Percentiles rank a stretch among this genome's conserved stretches.
phyloP scores from a whole-genome alignment of 2,113 vertebrate species.

The Macrotis lagotis region DNA sequence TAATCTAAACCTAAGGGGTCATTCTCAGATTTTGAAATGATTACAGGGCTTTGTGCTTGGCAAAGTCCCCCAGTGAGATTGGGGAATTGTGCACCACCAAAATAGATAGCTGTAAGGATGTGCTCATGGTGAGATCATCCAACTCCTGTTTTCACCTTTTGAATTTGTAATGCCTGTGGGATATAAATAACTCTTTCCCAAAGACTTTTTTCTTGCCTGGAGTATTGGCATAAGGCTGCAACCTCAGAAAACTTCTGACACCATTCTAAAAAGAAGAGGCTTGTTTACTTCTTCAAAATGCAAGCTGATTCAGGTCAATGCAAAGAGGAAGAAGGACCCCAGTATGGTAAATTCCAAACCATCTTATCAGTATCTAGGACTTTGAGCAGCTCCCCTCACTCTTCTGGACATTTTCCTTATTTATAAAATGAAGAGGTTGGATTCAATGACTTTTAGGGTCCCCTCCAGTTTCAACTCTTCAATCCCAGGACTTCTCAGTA shows the following conservation, averaged over 20 bases:
- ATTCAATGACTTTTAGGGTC: background rate
- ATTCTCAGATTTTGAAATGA: constrained; percentile 26
- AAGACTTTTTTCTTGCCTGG: constrained; percentile 41
- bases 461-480: background rate
- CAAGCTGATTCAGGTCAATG: background rate
- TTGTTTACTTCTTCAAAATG: constrained; percentile 44
- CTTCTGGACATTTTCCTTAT: background rate
- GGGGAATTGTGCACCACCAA: constrained; percentile 2
- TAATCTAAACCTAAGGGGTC: background rate
- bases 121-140: constrained; percentile 38
- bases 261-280: constrained; percentile 1
- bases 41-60: background rate
- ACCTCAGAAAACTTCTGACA: constrained; percentile 60
- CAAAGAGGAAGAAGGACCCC: background rate
- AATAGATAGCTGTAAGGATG: constrained; percentile 39
- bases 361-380: background rate
- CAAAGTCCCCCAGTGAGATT: constrained; percentile 19
- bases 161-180: constrained; percentile 18
- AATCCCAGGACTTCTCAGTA: background rate
- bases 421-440: background rate
- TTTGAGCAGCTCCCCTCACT: background rate
- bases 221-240: constrained; percentile 54
- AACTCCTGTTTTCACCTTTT: constrained; percentile 61
- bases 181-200: constrained; percentile 60
- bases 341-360: background rate